Base-by-base conservation (phyloP, 1,140 invertebrate genomes). In the Scaptomyza pallida region DNA sequence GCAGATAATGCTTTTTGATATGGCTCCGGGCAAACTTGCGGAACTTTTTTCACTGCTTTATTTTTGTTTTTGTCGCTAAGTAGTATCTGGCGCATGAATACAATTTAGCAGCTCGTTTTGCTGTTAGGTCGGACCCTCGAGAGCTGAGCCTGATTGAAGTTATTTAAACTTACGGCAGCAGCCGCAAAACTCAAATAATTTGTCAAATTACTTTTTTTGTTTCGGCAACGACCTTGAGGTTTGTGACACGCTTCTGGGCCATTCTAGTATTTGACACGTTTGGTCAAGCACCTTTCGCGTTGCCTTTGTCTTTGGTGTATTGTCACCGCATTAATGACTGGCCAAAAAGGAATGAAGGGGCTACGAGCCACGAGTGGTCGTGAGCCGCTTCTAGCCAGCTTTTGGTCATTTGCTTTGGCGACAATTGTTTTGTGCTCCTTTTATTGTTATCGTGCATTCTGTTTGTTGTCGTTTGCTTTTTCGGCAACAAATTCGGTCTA, bases 131-230 rank as follows among this genome's bases (percentile, higher is more conserved):
- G 41, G 19, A 2, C 55, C 26, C 35, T 16, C 47, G 21, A 47
- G 37, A 60, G 50, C 75, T 72, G 57, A 82, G 80, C 59, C 71
- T 67, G 75, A 83, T 85, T 85, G 74, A 81, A 88, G 82, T 86
- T 86, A 71, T 86, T 86, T 88, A 81, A 88, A 86, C 82, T 88
- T 88, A 73, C 50, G 74, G 65, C 63, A 67, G 77, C 78, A 82
- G 71, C 82, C 26, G 26, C 26, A 30, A 77, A 88, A 86, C 77
- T 86, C 82, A 80, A 86, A 86, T 81, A 88, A 86, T 86, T 86
- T 88, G 74, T 56, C 60, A 86, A 86, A 86, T 86, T 88, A 78
- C 81, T 86, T 86, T 83, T n/a, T 72, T 81, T 77, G 59, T 86
- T 86, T 67, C 21, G 47, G 26, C 12, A 30, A 23, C 57, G 81